phyloP scores from a whole-genome alignment of 1,140 invertebrate species.

The Procambarus clarkii region DNA sequence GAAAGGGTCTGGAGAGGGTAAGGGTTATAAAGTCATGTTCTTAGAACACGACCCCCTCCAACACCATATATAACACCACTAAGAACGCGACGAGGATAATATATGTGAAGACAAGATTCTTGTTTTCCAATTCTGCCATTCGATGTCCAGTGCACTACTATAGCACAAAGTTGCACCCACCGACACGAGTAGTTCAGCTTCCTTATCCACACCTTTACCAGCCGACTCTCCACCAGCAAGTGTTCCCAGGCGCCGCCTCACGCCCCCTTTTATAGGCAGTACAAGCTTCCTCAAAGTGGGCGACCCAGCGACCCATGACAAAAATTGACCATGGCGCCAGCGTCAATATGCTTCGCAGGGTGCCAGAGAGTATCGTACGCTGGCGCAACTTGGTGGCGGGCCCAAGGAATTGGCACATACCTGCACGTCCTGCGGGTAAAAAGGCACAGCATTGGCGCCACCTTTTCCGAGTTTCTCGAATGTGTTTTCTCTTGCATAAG shows the following conservation, averaged over 20 bases:
- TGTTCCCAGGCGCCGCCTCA: background rate
- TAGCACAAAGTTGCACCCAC: background rate
- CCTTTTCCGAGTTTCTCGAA: background rate
- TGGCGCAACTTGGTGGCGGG: background rate
- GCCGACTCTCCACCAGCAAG: background rate
- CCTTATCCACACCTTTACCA: background rate
- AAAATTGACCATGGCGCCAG: background rate
- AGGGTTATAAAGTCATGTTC: conserved; percentile 39
- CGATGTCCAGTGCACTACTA: background rate
- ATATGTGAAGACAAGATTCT: conserved; percentile 56
- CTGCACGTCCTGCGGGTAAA: conserved; percentile 2
- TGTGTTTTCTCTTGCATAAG: background rate
- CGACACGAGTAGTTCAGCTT: no score
- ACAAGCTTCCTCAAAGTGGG: background rate
- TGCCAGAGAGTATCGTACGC: background rate
- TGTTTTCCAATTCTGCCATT: conserved; percentile 56
- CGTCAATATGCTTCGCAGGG: background rate
- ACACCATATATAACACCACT: conserved; percentile 56
- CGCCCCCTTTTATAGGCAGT: background rate
- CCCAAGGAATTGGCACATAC: conserved; percentile 1
- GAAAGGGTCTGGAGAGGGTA: conserved; percentile 7
- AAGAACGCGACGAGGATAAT: conserved; percentile 50
- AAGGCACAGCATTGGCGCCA: background rate
- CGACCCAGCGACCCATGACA: background rate
- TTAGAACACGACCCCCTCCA: conserved; percentile 59